phyloP scores from a whole-genome alignment of 2,888 invertebrate species.

The Drosophila lacicola region DNA sequence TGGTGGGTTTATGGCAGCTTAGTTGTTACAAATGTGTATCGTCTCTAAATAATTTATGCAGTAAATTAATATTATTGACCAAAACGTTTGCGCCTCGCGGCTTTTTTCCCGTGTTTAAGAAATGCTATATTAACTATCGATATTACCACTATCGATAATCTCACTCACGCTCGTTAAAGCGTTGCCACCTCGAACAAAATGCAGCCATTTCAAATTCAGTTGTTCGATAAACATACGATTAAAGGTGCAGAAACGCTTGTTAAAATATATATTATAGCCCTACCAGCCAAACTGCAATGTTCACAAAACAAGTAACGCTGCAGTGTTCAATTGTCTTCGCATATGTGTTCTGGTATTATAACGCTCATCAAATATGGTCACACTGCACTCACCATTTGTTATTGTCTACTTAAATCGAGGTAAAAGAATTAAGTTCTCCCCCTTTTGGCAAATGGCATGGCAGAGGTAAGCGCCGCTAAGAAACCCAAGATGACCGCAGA shows the following conservation, averaged over 20 bases:
- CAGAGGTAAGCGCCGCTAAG: slow-evolving; percentile 49
- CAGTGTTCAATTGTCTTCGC: background rate
- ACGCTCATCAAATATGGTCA: background rate
- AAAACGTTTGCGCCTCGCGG: slow-evolving; percentile 64
- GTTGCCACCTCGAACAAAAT: slow-evolving; percentile 2
- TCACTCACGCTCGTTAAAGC: background rate
- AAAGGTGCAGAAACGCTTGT: no score
- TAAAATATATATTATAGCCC: background rate
- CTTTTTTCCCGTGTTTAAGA: slow-evolving; percentile 40
- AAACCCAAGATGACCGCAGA: slow-evolving; percentile 60
- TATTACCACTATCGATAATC: slow-evolving; percentile 29
- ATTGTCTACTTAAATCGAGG: background rate
- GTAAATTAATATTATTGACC: slow-evolving; percentile 4
- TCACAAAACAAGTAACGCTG: background rate
- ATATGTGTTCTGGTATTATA: background rate
- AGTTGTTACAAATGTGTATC: background rate
- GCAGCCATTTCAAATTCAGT: background rate
- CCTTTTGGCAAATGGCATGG: slow-evolving; percentile 25
- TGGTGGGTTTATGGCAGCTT: slow-evolving; percentile 2
- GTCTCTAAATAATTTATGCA: background rate
- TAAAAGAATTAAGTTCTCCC: background rate
- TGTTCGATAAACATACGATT: no score
- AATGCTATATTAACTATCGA: slow-evolving; percentile 14
- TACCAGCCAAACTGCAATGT: background rate
- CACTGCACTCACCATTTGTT: background rate